Evolutionary conservation across 2,797 vertebrate genomes (phyloP), one percentile per base, ranked within the genome.

Genomic region (Phaenicophaeus curvirostris): DNA sequence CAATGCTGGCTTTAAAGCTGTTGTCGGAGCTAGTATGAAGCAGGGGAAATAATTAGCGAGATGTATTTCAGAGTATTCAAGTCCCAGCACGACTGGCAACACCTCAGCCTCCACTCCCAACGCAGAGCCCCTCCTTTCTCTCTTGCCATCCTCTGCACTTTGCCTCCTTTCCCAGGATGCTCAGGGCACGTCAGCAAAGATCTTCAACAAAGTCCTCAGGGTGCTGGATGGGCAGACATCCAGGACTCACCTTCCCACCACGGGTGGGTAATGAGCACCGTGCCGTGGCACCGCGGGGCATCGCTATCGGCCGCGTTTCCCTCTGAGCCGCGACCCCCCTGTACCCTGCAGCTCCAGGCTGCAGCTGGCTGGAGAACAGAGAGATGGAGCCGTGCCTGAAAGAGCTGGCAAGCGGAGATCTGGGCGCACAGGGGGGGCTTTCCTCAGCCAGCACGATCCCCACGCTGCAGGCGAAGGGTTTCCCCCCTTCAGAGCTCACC

Each of bases 241-340:
- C 72, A 55, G 78, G 48, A 78, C 76, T 88, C 92, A 75, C 83
- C 81, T 90, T 85, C 80, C 90, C 77, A 76, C 59, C 67, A 11
- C 0, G 0, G 48, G 61, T 4, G 8, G 61, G 61, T 46, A 42
- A n/a, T 0, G 21, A 69, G 67, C 59, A 50, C 71, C 0, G 0
- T 8, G 62, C 75, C 42, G 54, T 10, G 15, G 46, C 51, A 33
- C 46, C 6, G 1, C 4, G 0, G 51, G 63, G 21, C 48, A 42
- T 5, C 5, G 0, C 48, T 55, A 21, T 5, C 6, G 0, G n/a
- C 30, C 39, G 8, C 59, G 39, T 51, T 18, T 41, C 51, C 51
- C 5, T n/a, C 55, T 50, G 58, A 78, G 55, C 74, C 54, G 18
- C 1, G 1, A 37, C 31, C 21, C 8, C 63, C n/a, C 11, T 18